Evolutionary conservation across 2,797 vertebrate genomes (phyloP).

Genomic region (Tachyglossus aculeatus): DNA sequence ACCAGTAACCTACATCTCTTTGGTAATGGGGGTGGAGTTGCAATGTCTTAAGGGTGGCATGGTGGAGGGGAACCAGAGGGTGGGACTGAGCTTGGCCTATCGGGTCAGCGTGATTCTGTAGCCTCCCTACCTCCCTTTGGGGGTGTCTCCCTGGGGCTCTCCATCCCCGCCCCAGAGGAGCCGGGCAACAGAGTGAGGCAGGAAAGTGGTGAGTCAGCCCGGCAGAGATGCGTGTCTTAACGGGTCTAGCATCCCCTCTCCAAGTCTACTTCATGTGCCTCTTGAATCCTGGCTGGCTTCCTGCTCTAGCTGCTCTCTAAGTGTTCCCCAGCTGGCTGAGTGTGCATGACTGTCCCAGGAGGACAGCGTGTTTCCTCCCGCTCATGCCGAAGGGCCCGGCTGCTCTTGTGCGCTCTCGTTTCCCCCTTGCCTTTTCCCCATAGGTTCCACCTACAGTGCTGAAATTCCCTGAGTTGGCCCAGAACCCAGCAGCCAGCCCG

Average conservation of each 20-base stretch:
- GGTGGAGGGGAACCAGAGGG: background rate
- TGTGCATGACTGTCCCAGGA: background rate
- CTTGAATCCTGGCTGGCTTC: background rate
- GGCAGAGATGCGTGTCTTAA: background rate
- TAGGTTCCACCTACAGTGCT: background rate
- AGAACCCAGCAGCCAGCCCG: background rate
- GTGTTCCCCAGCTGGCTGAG: background rate
- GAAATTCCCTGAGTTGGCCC: background rate
- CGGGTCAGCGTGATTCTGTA: background rate
- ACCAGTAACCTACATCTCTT: background rate
- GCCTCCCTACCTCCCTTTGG: background rate
- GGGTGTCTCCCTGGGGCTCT: no score
- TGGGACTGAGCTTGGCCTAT: background rate
- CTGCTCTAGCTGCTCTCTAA: background rate
- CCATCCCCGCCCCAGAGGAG: no score
- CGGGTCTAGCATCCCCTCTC: background rate
- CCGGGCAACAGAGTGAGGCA: background rate
- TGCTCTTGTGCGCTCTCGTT: no score
- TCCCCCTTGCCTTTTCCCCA: background rate
- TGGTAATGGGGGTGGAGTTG: background rate
- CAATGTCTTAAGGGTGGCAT: background rate
- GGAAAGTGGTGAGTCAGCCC: background rate
- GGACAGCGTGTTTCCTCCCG: no score
- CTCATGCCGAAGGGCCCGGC: no score
- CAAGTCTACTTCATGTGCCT: background rate